Evolutionary conservation across 1,140 invertebrate species (phyloP), one percentile per base, ranked within the genome.

Genomic region (Caenorhabditis briggsae): DNA sequence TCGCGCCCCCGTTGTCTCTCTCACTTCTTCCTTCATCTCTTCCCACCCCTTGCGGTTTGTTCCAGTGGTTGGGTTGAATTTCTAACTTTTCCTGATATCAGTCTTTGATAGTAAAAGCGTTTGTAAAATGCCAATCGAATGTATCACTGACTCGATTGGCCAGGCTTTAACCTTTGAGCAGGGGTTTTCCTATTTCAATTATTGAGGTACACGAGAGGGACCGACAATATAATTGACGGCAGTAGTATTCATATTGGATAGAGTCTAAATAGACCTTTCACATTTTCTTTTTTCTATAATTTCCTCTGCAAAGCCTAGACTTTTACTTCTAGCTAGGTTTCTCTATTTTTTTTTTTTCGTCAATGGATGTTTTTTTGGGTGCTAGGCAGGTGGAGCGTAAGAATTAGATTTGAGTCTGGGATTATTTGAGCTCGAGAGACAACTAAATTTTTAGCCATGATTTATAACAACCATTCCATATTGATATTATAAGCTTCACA

Each of bases 311-410:
- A 12, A 16, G 2, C 33, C 23, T 53, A 5, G 18, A 55, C 48
- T n/a, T 53, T 58, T 82, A n/a, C 7, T 2, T 70, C 18, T 46
- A 8, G 70, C 20, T 20, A 18, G 41, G 12, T 46, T 11, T 25
- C 46, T 33, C 43, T 33, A 33, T 50, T 20, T 12, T 23, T 50
- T 23, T 50, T 18, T 20, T 14, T 50, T 50, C 18, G 12, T 50
- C 46, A 25, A n/a, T 23, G 50, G 46, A n/a, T 50, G 16, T 50
- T 78, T 78, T 53, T n/a, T 14, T 12, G 50, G 43, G 46, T 50
- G 16, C n/a, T 25, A 53, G 46, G 23, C 70, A 78, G 70, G 70
- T 78, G 70, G 70, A 78, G 70, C 70, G 70, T 78, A 46, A 78
- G 50, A 78, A 78, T 78, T 78, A 50, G 43, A 50, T 78, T 46